phyloP scores from a whole-genome alignment of 2,113 vertebrate genomes.

The Laterallus jamaicensis region DNA sequence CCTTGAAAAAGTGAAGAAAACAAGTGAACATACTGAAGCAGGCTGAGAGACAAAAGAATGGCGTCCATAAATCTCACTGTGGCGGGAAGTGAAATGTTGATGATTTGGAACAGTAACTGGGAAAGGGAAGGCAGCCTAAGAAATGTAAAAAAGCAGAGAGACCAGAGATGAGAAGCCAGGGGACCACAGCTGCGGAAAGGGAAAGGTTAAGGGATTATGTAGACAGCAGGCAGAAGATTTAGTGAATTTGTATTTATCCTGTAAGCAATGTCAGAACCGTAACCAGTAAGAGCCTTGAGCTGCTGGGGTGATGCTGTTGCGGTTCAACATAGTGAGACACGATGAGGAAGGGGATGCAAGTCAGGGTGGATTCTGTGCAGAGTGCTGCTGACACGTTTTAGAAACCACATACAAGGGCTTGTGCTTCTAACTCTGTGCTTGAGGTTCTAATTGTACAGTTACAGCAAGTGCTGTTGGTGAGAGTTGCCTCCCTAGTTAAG shows the following conservation, averaged over 20 bases:
- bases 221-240: constrained; percentile 50
- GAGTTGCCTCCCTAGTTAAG: neutral
- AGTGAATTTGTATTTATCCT: constrained; percentile 72
- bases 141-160: neutral
- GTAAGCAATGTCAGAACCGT: constrained; percentile 28
- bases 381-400: neutral
- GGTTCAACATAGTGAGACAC: neutral
- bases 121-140: neutral
- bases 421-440: neutral
- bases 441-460: neutral
- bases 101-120: neutral
- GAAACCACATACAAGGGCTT: neutral
- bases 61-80: neutral
- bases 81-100: neutral
- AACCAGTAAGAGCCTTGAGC: neutral
- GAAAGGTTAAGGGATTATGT: constrained; percentile 43
- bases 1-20: neutral
- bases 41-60: neutral
- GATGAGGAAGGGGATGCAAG: neutral
- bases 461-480: neutral
- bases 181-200: neutral
- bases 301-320: neutral
- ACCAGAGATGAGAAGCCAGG: neutral
- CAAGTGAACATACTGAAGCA: neutral
- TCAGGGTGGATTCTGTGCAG: neutral